These are phyloP conservation scores for Acheta domesticus DNA, from an alignment of 2,888 invertebrate genomes.

Conservation along the genomic window DNA sequence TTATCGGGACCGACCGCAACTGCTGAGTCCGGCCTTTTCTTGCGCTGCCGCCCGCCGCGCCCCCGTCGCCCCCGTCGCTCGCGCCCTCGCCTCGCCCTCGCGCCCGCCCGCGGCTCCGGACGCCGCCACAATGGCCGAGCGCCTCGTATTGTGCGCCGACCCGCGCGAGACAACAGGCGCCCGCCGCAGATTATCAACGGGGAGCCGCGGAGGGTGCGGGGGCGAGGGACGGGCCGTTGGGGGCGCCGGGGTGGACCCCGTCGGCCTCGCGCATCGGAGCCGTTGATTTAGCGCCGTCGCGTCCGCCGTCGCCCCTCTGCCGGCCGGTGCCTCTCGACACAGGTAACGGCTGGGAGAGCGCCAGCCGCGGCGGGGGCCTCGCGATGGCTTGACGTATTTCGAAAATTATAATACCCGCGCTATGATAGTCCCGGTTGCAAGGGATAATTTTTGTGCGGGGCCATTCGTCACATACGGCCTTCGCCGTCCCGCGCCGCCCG, in stretches of 20 bases:
- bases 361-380: not conserved
- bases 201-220: not conserved
- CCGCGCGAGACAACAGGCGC: not conserved
- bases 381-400: not conserved
- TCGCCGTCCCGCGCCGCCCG: too few species aligned
- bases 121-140: not conserved
- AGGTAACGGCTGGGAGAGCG: not conserved
- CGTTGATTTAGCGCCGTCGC: not conserved
- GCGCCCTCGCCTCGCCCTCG: not conserved
- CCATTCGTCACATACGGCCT: not conserved
- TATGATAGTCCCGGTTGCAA: not conserved
- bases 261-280: not conserved
- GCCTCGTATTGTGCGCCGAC: not conserved
- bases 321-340: not conserved
- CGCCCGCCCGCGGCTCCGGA: not conserved
- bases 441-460: not conserved
- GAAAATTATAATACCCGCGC: not conserved
- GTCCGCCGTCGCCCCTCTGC: not conserved
- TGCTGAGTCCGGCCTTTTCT: constrained; percentile 18
- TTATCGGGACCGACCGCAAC: constrained; percentile 9
- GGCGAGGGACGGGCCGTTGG: not conserved
- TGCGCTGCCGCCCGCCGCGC: not conserved
- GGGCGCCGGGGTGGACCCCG: not conserved
- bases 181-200: not conserved
- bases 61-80: not conserved